A percentile compares a stretch with the other conserved stretches of the same genome.
Conservation (phyloP, 2,113 vertebrate genomes). For the Puntigrus tetrazona region DNA sequence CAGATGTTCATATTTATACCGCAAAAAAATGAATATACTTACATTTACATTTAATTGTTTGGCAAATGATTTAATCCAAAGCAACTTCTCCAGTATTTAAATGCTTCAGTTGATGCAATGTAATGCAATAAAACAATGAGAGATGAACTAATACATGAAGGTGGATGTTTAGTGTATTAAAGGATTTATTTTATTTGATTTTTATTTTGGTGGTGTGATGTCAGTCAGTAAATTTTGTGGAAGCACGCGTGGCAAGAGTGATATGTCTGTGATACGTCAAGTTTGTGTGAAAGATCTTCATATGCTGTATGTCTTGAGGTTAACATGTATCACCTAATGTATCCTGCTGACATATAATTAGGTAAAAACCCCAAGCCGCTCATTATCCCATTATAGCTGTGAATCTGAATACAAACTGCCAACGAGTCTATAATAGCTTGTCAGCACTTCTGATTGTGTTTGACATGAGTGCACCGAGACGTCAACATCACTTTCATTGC, state of each 20-base stretch:
- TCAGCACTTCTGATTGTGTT: constrained; percentile 10
- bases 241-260: background rate
- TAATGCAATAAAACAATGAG: too few relatives aligned
- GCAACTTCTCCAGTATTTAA: too few relatives aligned
- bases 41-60: too few relatives aligned
- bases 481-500: background rate
- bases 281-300: background rate
- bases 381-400: constrained; percentile 26
- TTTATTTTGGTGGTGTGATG: too few relatives aligned
- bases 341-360: background rate
- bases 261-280: background rate
- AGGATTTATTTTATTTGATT: too few relatives aligned
- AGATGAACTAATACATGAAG: too few relatives aligned
- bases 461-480: background rate
- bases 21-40: too few relatives aligned
- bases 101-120: too few relatives aligned
- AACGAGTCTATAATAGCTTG: background rate
- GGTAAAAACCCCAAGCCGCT: background rate
- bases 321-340: background rate
- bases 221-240: background rate
- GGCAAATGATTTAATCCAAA: too few relatives aligned
- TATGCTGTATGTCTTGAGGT: background rate
- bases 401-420: constrained; percentile 20
- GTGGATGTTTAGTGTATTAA: too few relatives aligned
- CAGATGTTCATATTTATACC: background rate